Conservation (phyloP, 2,113 vertebrate species). For the Pluvialis apricaria region DNA sequence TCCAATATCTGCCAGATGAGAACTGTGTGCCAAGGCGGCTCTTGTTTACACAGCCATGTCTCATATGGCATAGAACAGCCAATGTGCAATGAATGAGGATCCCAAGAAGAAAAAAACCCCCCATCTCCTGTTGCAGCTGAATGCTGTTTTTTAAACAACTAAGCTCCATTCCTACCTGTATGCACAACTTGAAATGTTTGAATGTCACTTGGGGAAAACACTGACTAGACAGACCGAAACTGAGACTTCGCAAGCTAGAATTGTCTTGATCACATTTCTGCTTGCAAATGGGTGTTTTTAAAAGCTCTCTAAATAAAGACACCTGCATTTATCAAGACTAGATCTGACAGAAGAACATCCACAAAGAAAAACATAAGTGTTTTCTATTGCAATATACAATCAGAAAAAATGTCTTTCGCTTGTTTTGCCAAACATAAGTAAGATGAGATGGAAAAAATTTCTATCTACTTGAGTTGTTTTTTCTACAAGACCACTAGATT, state of each 20-base stretch:
- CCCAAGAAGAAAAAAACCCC: neutral
- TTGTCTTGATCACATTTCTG: neutral
- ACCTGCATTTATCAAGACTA: neutral
- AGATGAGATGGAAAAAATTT: neutral
- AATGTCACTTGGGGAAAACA: neutral
- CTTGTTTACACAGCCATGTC: too few relatives aligned
- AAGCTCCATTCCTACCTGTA: neutral
- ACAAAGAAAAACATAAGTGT: neutral
- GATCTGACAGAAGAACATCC: neutral
- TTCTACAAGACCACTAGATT: neutral
- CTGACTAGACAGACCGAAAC: neutral
- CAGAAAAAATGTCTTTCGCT: neutral
- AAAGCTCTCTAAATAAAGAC: neutral
- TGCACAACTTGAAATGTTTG: neutral
- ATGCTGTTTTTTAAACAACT: neutral
- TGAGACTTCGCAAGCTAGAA: neutral
- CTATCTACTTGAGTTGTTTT: neutral
- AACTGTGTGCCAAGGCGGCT: fast-evolving
- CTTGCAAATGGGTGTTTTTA: neutral
- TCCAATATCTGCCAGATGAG: neutral
- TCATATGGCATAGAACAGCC: neutral
- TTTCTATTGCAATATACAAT: neutral
- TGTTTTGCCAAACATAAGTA: neutral
- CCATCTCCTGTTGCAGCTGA: neutral
- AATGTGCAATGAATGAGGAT: neutral